Base-by-base conservation (phyloP, 2,888 invertebrate species). In the Perizoma affinitatum region DNA sequence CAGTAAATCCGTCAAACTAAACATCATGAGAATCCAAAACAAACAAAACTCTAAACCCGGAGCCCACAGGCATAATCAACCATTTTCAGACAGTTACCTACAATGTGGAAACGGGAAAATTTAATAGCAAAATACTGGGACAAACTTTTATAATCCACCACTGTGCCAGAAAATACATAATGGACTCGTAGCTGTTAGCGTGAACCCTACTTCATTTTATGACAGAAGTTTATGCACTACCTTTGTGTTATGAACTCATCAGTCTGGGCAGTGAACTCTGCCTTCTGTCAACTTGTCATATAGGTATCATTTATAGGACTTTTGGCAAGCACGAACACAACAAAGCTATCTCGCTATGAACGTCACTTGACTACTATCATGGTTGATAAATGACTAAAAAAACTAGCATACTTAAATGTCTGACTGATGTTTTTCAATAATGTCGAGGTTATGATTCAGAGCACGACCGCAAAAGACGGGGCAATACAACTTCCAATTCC, bases 81-180 rank as follows among this genome's bases (percentile, higher is more conserved):
- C 51, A 61, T 55, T 64, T 48, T 34, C 56, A 60, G 60, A 45
- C 49, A 50, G 41, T 52, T 47, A 50, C 54, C 22, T 48, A 63
- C 41, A 54, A 54, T 43, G 47, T 58, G 55, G 50, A 61, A 53
- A 54, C 53, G 7, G 48, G 56, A 45, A 35, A 61, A 55, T 66
- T 62, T 60, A 57, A 65, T 65, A 56, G 58, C 47, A 8, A 35
- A 54, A 56, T 58, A 50, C 49, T 53, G 56, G 52, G 56, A 62
- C 54, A 54, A 62, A 65, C 56, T 63, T 63, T 66, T 61, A 65
- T 61, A 65, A 61, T 58, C 48, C 58, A 22, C 47, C 46, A 46
- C 48, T 49, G 55, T 58, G 54, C 54, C 64, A 58, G 43, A 64
- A 54, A 48, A 54, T 54, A 54, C 34, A 10, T 50, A 54, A 57